Conservation (phyloP, 1,140 invertebrate species). For the Papilio helenus region DNA sequence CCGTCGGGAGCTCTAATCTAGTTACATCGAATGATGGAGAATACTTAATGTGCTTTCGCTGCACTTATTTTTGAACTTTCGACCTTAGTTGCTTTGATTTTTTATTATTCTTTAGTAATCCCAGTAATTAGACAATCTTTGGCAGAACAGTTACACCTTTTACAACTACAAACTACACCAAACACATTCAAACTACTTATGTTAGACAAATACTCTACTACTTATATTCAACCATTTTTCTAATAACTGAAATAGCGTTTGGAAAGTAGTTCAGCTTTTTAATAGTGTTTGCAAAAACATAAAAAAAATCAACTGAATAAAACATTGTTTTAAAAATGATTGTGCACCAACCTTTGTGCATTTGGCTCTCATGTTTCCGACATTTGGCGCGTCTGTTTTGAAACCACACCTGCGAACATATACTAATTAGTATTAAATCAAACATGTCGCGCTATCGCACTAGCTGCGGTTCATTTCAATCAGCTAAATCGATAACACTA, state of each 20-base stretch:
- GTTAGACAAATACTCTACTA: too few species aligned
- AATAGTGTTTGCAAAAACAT: not conserved
- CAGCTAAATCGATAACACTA: slow-evolving; percentile 33
- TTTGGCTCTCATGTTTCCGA: slow-evolving; percentile 97
- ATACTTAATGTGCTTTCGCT: slow-evolving; percentile 67
- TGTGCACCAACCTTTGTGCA: slow-evolving; percentile 91
- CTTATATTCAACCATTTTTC: too few species aligned
- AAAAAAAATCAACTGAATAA: not conserved
- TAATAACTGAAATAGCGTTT: too few species aligned
- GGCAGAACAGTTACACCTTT: not conserved
- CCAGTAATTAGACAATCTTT: not conserved
- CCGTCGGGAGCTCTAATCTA: slow-evolving; percentile 77
- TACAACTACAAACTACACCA: not conserved
- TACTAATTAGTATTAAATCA: slow-evolving; percentile 42
- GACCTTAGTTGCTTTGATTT: slow-evolving; percentile 11
- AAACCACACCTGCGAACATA: slow-evolving; percentile 94
- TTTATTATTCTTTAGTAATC: not conserved
- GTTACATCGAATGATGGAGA: slow-evolving; percentile 77
- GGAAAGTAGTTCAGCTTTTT: not conserved
- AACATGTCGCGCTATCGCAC: slow-evolving; percentile 18
- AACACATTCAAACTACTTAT: too few species aligned
- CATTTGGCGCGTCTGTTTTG: slow-evolving; percentile 98
- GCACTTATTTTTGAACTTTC: slow-evolving; percentile 27
- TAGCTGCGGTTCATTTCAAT: slow-evolving; percentile 36
- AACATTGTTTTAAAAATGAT: not conserved